Percentiles rank a stretch among this genome's conserved stretches.
Evolutionary conservation across 2,113 vertebrate species (phyloP).

Genomic region (Dermatemys mawii): DNA sequence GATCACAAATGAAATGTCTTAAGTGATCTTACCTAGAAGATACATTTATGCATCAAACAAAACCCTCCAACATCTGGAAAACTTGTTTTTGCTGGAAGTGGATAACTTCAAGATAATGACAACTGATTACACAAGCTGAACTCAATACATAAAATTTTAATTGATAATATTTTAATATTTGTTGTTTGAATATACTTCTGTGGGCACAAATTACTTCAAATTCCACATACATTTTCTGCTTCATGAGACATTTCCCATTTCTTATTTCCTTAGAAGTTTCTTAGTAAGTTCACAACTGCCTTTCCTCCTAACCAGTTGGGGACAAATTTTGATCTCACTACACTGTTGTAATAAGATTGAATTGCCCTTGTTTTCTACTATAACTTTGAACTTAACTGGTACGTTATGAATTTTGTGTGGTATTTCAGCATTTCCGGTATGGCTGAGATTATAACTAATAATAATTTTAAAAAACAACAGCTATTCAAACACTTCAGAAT

Average conservation of each 20-base stretch:
- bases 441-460: neutral
- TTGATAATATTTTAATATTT: slow-evolving; percentile 15
- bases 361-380: neutral
- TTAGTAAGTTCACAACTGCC: slow-evolving; percentile 31
- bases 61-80: neutral
- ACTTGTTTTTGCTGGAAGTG: neutral
- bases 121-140: neutral
- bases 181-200: slow-evolving; percentile 31
- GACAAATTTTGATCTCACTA: slow-evolving; percentile 25
- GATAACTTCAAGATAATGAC: neutral
- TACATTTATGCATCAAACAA: neutral
- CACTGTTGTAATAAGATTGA: neutral
- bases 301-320: neutral
- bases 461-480: neutral
- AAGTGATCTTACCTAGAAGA: slow-evolving; percentile 9
- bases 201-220: slow-evolving; percentile 25
- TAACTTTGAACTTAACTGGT: neutral
- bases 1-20: neutral
- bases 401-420: neutral
- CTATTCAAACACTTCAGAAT: neutral
- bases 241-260: slow-evolving; percentile 39
- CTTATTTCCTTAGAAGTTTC: slow-evolving; percentile 48
- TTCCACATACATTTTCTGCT: slow-evolving; percentile 11
- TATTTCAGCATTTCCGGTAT: neutral
- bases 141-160: slow-evolving; percentile 38